Evolutionary conservation across 1,140 invertebrate genomes (phyloP), one percentile per base, ranked within the genome.

Genomic region (Paraescarpia echinospica): DNA sequence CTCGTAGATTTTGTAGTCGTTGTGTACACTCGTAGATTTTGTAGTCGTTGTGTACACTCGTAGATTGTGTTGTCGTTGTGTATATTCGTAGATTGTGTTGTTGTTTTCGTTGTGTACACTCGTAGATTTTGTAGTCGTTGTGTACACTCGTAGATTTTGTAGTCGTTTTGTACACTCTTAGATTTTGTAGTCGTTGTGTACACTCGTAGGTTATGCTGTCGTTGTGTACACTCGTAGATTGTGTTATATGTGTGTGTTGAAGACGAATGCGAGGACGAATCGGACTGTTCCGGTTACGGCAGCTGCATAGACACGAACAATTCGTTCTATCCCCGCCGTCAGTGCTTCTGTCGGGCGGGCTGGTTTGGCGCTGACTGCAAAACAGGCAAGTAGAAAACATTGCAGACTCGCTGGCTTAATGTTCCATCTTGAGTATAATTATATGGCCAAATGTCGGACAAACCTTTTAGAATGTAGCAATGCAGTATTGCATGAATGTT

Each of bases 281-380:
- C 59, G 1, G 98, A 99, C 94, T 99, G 98, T 95, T 98, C 98
- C 22, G 97, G 97, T 92, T 97, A 98, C 93, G 98, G 98, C 77
- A 97, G 97, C 93, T 99, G 98, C 95, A 96, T 98, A 27, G 97
- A 98, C 95, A 96, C 98, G 27, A 97, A 97, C 51, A 97, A 98
- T 0, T 98, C 98, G 0, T 97, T 97, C 14, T 96, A 98, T 34
- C 98, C 98, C 0, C 97, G 97, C 35, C 97, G 97, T 94, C 98
- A 98, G 94, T 99, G 98, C 95, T 99, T 98, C 95, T 99, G 98
- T 95, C 97, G 98, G 93, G 96, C 97, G 34, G 98, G 98, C 31
- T 98, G 98, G 97, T 98, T 98, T 95, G 96, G 96, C 18, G 93
- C 93, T 35, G 93, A 94, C 22, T 97, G 96, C 94, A 93, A 95